A percentile compares a stretch with the other conserved stretches of the same genome.
Evolutionary conservation across 2,888 invertebrate species (phyloP).

Genomic region (Pasiphila rectangulata): DNA sequence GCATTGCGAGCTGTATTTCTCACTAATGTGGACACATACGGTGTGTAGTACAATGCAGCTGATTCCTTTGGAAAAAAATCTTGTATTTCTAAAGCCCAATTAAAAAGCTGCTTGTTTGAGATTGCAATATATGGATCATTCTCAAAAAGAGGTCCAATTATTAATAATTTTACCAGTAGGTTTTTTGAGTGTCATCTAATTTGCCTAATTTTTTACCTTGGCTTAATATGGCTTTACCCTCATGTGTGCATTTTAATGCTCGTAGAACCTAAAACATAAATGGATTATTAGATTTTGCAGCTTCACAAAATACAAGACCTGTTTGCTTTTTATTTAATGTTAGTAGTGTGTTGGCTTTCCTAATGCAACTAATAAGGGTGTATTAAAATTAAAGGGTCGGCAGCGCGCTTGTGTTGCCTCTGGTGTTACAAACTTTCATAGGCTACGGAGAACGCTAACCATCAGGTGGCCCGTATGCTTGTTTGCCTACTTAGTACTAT

Average conservation of each 20-base stretch:
- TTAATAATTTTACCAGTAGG: background rate
- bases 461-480: no score
- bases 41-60: background rate
- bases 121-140: background rate
- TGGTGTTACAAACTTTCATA: no score
- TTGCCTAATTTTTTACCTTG: background rate
- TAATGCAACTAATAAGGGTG: no score
- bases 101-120: background rate
- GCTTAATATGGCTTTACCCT: background rate
- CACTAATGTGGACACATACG: background rate
- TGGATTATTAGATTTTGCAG: background rate
- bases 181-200: background rate
- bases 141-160: background rate
- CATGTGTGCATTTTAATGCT: background rate
- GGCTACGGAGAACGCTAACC: no score
- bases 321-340: no score
- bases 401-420: no score
- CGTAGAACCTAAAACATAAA: background rate
- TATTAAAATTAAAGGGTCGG: no score
- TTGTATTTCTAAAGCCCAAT: background rate
- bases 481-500: no score
- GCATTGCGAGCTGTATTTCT: background rate
- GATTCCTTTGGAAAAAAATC: background rate
- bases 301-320: background rate
- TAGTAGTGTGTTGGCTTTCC: no score